phyloP scores from a whole-genome alignment of 2,113 vertebrate genomes.

The Nannobrachium achirus region DNA sequence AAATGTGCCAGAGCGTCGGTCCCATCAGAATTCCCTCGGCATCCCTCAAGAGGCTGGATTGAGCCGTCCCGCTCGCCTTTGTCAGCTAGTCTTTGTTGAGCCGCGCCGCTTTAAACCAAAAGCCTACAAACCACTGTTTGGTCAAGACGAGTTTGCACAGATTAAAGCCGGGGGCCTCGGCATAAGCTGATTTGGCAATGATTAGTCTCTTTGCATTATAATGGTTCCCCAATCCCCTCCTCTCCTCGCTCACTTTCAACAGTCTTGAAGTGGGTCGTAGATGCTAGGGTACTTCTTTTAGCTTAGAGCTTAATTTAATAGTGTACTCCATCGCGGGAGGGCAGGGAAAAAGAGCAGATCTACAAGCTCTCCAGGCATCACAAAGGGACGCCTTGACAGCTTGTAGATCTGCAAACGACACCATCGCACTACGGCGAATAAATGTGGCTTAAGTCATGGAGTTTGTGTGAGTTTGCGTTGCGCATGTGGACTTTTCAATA shows the following conservation, averaged over 20 bases:
- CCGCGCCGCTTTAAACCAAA: slow-evolving; percentile 4
- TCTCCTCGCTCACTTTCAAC: slow-evolving; percentile 44
- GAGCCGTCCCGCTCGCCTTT: slow-evolving; percentile 31
- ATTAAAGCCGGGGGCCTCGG: slow-evolving; percentile 22
- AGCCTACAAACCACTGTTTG: slow-evolving; percentile 40
- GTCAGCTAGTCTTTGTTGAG: slow-evolving; percentile 27
- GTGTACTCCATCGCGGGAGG: too few relatives aligned
- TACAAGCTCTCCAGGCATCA: too few relatives aligned
- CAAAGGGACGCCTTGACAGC: too few relatives aligned
- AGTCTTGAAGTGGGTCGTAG: too few relatives aligned
- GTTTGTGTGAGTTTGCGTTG: too few relatives aligned
- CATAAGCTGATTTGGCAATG: slow-evolving; percentile 50
- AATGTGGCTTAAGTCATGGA: too few relatives aligned
- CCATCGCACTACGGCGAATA: too few relatives aligned
- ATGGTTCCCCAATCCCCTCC: slow-evolving; percentile 44
- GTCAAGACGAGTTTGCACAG: slow-evolving; percentile 37
- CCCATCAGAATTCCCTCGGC: not conserved
- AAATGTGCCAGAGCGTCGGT: not conserved
- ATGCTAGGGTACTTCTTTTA: too few relatives aligned
- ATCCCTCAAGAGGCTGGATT: slow-evolving; percentile 9
- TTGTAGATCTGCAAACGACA: too few relatives aligned
- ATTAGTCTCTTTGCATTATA: slow-evolving; percentile 59
- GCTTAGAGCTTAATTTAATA: too few relatives aligned
- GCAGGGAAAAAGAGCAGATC: too few relatives aligned
- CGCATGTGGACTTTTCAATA: too few relatives aligned